These are phyloP conservation scores for Odocoileus hemionus DNA, from an alignment of 2,113 vertebrate genomes.

Conservation along the genomic window DNA sequence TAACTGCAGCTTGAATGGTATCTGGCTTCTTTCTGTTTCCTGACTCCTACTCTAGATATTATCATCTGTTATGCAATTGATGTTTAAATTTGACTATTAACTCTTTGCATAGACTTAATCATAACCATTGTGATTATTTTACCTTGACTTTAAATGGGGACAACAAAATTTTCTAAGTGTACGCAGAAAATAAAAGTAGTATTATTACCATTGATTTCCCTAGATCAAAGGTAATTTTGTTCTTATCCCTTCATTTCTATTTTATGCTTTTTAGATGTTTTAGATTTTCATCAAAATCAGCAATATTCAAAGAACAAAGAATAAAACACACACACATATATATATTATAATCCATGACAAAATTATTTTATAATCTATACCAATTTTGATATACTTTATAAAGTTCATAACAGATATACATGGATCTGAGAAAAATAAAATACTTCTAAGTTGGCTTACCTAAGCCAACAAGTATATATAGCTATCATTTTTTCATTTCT, in stretches of 20 bases:
- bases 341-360: background rate
- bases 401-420: background rate
- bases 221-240: slow-evolving; percentile 30
- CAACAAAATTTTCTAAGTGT: slow-evolving; percentile 20
- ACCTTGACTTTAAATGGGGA: slow-evolving; percentile 13
- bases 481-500: background rate
- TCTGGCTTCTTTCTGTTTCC: background rate
- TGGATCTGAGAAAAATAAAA: background rate
- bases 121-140: background rate
- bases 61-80: background rate
- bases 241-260: slow-evolving; percentile 27
- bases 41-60: background rate
- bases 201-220: slow-evolving; percentile 40
- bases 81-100: slow-evolving; percentile 40
- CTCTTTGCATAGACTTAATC: slow-evolving; percentile 14
- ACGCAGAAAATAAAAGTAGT: slow-evolving; percentile 18
- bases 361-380: background rate
- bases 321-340: background rate
- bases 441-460: background rate
- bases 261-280: slow-evolving; percentile 6
- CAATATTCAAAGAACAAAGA: background rate
- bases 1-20: background rate
- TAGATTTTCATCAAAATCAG: slow-evolving; percentile 46
- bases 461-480: background rate
- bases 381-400: background rate